Conservation (phyloP, 2,797 vertebrate genomes). For the Esox masquinongy region DNA sequence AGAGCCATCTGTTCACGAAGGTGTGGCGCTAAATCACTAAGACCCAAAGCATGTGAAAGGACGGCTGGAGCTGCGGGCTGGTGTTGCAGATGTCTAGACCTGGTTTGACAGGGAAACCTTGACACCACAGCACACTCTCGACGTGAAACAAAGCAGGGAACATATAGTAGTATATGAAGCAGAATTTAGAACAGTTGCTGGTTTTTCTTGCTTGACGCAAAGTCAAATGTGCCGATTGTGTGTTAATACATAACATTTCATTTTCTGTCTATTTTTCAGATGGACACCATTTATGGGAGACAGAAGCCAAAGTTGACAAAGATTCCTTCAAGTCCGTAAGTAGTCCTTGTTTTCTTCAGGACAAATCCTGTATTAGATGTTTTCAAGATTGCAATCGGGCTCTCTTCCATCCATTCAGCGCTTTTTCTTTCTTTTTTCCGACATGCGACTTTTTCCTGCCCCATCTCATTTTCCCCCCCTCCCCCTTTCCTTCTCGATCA, state of each 20-base stretch:
- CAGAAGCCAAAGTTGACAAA: conserved; percentile 94
- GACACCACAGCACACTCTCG: conserved; percentile 49
- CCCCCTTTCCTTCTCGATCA: conserved; percentile 23
- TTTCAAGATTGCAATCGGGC: neutral
- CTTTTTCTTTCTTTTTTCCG: conserved; percentile 16
- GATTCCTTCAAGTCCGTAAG: conserved; percentile 94
- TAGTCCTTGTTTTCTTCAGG: conserved; percentile 38
- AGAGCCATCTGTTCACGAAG: conserved; percentile 68
- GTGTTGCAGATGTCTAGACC: conserved; percentile 58
- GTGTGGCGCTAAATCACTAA: conserved; percentile 67
- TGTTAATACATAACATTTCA: neutral
- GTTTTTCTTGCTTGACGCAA: too few relatives aligned
- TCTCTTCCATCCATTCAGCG: conserved; percentile 18
- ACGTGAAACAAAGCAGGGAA: conserved; percentile 39
- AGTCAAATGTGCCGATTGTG: neutral
- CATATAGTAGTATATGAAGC: conserved; percentile 23
- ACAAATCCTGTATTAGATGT: neutral
- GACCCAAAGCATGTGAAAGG: conserved; percentile 55
- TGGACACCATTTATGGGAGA: conserved; percentile 98
- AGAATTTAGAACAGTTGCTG: conserved; percentile 25
- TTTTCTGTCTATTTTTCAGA: conserved; percentile 73
- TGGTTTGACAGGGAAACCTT: conserved; percentile 53
- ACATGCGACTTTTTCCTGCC: conserved; percentile 38
- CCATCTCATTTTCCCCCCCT: conserved; percentile 13
- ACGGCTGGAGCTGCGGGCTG: conserved; percentile 56